A percentile compares a stretch with the other conserved stretches of the same genome.
phyloP scores from a whole-genome alignment of 2,113 vertebrate species.

The Regulus satrapa region DNA sequence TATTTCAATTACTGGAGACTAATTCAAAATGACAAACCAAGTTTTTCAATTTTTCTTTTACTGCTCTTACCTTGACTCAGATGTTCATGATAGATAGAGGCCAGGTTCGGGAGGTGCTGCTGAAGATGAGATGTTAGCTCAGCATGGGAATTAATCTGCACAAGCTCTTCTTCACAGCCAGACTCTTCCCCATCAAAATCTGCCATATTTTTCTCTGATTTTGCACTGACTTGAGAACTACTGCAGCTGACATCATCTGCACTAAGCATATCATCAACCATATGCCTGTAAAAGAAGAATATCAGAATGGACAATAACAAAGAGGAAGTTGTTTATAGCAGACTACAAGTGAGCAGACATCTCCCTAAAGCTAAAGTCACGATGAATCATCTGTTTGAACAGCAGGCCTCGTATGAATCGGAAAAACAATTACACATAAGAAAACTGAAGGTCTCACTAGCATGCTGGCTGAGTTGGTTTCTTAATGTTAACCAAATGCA shows the following conservation, averaged over 20 bases:
- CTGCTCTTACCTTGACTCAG: constrained; percentile 87
- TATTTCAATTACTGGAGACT: not conserved
- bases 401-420: not conserved
- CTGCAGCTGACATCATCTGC: constrained; percentile 98
- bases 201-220: constrained; percentile 99
- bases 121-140: constrained; percentile 98
- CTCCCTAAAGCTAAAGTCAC: not conserved
- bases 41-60: not conserved
- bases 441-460: not conserved
- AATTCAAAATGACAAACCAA: not conserved
- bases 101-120: constrained; percentile 96
- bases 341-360: not conserved
- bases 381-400: not conserved
- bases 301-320: not conserved
- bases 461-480: not conserved
- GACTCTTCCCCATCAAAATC: constrained; percentile 99
- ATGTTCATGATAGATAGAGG: constrained; percentile 98
- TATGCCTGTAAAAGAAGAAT: constrained; percentile 77
- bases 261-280: constrained; percentile 98
- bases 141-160: constrained; percentile 97
- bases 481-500: not conserved
- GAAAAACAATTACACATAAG: not conserved
- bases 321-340: not conserved
- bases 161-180: constrained; percentile 96
- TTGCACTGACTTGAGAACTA: constrained; percentile 98